phyloP scores from a whole-genome alignment of 2,113 vertebrate genomes.

The Rhipidura dahli region DNA sequence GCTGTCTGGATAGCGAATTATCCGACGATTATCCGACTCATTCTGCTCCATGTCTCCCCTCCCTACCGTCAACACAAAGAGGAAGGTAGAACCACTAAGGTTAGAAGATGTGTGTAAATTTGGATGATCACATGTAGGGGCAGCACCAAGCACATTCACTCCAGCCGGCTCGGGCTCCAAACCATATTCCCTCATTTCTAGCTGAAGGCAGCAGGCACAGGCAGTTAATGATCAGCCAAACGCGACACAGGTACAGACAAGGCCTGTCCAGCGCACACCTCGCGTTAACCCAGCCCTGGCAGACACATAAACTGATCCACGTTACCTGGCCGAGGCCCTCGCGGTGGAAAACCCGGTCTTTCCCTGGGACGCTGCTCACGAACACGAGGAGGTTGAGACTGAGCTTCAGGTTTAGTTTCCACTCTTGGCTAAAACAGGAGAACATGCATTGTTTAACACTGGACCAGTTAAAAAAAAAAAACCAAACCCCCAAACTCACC shows the following conservation, averaged over 20 bases:
- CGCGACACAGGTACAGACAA: not conserved
- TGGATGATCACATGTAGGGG: accelerated
- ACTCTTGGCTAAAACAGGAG: conserved; percentile 80
- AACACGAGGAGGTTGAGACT: conserved; percentile 80
- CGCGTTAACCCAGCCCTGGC: not conserved
- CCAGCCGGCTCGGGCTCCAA: not conserved
- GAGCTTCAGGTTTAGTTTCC: conserved; percentile 87
- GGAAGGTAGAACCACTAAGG: not conserved
- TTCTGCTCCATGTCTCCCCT: conserved; percentile 84
- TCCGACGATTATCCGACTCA: conserved; percentile 87
- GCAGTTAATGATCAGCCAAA: not conserved
- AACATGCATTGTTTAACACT: not conserved
- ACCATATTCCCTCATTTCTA: not conserved
- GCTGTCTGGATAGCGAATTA: conserved; percentile 91
- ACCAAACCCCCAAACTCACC: not conserved
- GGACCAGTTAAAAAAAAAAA: not conserved
- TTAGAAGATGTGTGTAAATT: not conserved
- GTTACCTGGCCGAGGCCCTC: conserved; percentile 88
- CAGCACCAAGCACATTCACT: not conserved
- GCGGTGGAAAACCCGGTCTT: conserved; percentile 81
- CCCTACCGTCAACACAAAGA: conserved; percentile 60
- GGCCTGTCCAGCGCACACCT: not conserved
- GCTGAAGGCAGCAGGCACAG: not conserved
- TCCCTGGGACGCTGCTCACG: conserved; percentile 92
- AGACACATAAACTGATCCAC: not conserved